A percentile compares a stretch with the other conserved stretches of the same genome.
These are phyloP conservation scores for Griposia aprilina DNA, from an alignment of 2,888 invertebrate species.

Conservation along the genomic window DNA sequence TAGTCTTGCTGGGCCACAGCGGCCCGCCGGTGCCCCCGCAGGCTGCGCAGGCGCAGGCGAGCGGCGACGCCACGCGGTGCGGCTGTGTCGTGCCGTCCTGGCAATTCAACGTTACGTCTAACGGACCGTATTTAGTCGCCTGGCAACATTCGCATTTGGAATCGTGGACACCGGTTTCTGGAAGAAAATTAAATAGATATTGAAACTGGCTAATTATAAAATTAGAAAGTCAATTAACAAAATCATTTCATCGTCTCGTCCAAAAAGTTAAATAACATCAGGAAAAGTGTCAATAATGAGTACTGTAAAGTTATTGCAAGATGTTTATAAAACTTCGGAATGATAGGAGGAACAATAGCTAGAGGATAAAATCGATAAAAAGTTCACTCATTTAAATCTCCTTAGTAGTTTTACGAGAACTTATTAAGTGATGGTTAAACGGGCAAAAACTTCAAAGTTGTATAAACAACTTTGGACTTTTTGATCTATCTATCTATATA, in stretches of 20 bases:
- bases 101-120: constrained; percentile 79
- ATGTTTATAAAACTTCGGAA: not conserved
- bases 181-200: not conserved
- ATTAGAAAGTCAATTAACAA: not conserved
- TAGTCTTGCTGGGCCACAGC: constrained; percentile 16
- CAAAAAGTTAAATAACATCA: not conserved
- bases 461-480: not conserved
- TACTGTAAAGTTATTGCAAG: not conserved
- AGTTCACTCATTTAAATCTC: not conserved
- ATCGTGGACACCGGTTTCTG: constrained; percentile 90
- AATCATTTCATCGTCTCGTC: not conserved
- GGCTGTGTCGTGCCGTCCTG: constrained; percentile 73
- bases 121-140: constrained; percentile 77
- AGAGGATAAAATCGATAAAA: not conserved
- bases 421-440: not conserved
- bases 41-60: constrained; percentile 74
- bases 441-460: too few relatives aligned
- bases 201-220: not conserved
- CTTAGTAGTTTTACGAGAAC: not conserved
- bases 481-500: too few relatives aligned
- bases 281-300: not conserved
- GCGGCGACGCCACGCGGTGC: constrained; percentile 80
- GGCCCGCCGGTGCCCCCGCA: constrained; percentile 65
- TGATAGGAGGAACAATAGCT: not conserved
- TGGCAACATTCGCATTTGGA: constrained; percentile 91